Conservation (phyloP, 1,140 invertebrate species). For the Medauroidea extradentata region DNA sequence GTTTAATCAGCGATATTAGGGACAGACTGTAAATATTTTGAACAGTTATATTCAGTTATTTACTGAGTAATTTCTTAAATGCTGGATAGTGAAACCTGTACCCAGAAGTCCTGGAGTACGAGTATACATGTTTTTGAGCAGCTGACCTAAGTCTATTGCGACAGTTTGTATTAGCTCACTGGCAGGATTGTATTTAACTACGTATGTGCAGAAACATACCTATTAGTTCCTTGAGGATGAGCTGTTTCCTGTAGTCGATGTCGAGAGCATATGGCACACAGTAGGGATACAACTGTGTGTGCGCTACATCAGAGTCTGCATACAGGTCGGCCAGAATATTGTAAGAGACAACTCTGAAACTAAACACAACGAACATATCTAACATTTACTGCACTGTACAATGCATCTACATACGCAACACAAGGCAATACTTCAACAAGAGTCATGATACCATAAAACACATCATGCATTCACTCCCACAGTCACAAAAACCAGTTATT, state of each 20-base stretch:
- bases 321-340: constrained; percentile 87
- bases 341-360: constrained; percentile 79
- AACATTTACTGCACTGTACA: constrained; percentile 5
- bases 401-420: too few relatives aligned
- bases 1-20: too few relatives aligned
- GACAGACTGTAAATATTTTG: too few relatives aligned
- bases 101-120: too few relatives aligned
- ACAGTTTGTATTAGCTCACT: too few relatives aligned
- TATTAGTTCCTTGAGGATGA: constrained; percentile 76
- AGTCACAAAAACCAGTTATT: neutral
- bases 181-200: too few relatives aligned
- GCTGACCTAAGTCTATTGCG: too few relatives aligned
- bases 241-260: constrained; percentile 80
- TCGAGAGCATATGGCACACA: constrained; percentile 72
- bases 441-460: neutral
- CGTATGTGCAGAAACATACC: too few relatives aligned
- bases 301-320: constrained; percentile 72
- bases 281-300: constrained; percentile 68
- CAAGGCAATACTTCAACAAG: neutral
- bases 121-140: too few relatives aligned
- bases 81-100: too few relatives aligned
- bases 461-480: neutral
- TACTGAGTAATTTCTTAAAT: too few relatives aligned
- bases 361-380: constrained; percentile 49
- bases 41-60: too few relatives aligned